phyloP scores from a whole-genome alignment of 2,888 invertebrate species.

The Crioceris asparagi region DNA sequence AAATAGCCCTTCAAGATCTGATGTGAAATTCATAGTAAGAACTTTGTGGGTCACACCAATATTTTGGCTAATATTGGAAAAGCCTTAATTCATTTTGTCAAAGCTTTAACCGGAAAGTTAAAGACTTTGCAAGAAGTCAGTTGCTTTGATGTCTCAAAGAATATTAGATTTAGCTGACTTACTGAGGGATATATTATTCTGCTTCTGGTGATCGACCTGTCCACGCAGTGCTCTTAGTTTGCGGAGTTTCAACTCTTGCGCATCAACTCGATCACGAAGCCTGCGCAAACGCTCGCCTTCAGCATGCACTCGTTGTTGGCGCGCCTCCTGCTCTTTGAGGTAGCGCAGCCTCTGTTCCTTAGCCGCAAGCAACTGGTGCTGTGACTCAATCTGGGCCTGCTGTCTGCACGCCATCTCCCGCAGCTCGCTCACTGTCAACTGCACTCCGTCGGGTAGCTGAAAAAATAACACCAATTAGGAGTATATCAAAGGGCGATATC shows the following conservation, averaged over 20 bases:
- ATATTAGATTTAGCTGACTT: too few relatives aligned
- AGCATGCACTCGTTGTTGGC: conserved; percentile 64
- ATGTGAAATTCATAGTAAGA: too few relatives aligned
- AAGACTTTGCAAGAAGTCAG: too few relatives aligned
- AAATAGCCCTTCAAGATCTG: too few relatives aligned
- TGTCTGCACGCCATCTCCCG: conserved; percentile 97
- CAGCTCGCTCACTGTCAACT: conserved; percentile 88
- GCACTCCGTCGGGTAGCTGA: conserved; percentile 84
- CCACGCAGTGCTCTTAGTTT: conserved; percentile 84
- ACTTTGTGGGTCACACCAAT: too few relatives aligned
- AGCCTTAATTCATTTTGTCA: too few relatives aligned
- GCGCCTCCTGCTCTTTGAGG: conserved; percentile 85
- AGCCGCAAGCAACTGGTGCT: conserved; percentile 83
- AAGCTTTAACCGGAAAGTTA: too few relatives aligned
- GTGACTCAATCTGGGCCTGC: conserved; percentile 95
- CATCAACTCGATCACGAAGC: conserved; percentile 84
- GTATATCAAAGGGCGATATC: too few relatives aligned
- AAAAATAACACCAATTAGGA: conserved; percentile 32
- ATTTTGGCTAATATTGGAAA: too few relatives aligned
- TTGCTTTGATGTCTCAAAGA: too few relatives aligned
- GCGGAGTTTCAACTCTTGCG: conserved; percentile 88
- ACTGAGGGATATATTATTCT: conserved; percentile 84
- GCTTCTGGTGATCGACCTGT: conserved; percentile 87
- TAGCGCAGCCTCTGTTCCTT: conserved; percentile 89
- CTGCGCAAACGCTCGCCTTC: conserved; percentile 82